Evolutionary conservation across 2,113 vertebrate species (phyloP).

Genomic region (Passer domesticus): DNA sequence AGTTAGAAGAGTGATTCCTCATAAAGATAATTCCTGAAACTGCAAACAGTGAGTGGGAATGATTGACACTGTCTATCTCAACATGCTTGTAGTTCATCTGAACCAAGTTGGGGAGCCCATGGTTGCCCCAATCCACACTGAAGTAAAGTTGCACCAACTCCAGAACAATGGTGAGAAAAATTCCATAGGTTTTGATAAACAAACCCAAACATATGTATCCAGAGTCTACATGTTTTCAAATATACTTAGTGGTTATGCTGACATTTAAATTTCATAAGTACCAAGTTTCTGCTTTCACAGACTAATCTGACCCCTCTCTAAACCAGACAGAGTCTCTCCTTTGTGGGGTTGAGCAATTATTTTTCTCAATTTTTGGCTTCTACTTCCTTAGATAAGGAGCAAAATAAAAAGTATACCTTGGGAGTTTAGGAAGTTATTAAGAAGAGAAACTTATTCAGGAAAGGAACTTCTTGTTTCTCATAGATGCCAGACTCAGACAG

Average conservation of each 20-base stretch:
- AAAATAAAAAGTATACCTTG: slow-evolving; percentile 48
- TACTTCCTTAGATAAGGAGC: slow-evolving; percentile 47
- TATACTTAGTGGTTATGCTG: background rate
- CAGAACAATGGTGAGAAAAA: background rate
- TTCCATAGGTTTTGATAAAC: background rate
- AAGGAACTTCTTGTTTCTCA: slow-evolving; percentile 52
- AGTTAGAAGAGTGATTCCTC: background rate
- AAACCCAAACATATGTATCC: background rate
- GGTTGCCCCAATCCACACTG: background rate
- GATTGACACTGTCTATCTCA: background rate
- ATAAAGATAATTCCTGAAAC: background rate
- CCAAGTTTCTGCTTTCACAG: slow-evolving; percentile 29
- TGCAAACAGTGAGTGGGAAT: background rate
- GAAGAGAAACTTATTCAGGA: slow-evolving; percentile 26
- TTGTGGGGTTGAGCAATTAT: slow-evolving; percentile 38
- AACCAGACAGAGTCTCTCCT: background rate
- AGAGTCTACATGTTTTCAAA: background rate
- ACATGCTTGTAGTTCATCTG: background rate
- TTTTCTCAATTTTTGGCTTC: slow-evolving; percentile 10
- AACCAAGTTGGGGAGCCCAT: background rate
- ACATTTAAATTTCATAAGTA: slow-evolving; percentile 23
- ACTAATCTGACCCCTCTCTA: background rate
- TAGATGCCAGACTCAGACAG: background rate
- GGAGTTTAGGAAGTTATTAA: slow-evolving; percentile 46
- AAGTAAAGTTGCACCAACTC: background rate